These are phyloP conservation scores for Congeria kusceri DNA, from an alignment of 2,888 invertebrate species.

Conservation along the genomic window DNA sequence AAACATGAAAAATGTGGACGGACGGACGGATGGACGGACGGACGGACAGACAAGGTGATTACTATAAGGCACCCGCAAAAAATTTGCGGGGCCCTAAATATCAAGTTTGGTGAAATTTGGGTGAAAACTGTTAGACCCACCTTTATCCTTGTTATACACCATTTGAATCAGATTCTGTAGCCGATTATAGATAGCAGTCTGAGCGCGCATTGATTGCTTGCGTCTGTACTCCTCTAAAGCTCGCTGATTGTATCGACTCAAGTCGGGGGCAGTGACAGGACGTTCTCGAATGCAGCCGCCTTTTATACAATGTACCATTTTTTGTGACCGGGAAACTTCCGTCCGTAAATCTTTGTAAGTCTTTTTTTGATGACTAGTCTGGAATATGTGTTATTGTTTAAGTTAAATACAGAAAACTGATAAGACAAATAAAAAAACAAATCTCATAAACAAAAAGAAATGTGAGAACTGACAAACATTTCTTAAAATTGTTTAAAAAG, in stretches of 20 bases:
- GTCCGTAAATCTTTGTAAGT: conserved; percentile 72
- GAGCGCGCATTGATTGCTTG: conserved; percentile 39
- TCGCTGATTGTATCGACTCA: conserved; percentile 65
- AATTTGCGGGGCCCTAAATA: no score
- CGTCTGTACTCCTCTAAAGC: conserved; percentile 57
- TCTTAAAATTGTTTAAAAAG: no score
- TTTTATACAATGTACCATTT: conserved; percentile 72
- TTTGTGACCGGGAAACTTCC: conserved; percentile 75
- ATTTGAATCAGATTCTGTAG: conserved; percentile 46
- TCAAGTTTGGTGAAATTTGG: no score
- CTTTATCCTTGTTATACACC: conserved; percentile 25
- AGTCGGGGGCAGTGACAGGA: conserved; percentile 79
- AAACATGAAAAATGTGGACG: no score
- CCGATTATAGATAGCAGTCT: conserved; percentile 56
- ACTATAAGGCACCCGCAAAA: no score
- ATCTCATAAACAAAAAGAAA: no score
- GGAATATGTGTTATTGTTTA: not conserved
- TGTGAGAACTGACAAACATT: no score
- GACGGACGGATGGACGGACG: no score
- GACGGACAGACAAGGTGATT: no score
- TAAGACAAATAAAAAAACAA: not conserved
- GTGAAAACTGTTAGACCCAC: no score
- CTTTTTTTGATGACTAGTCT: conserved; percentile 77
- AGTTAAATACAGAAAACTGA: not conserved
- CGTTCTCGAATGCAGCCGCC: conserved; percentile 79